A percentile compares a stretch with the other conserved stretches of the same genome.
Evolutionary conservation across 2,113 vertebrate species (phyloP).

Genomic region (Myanophis thanlyinensis): DNA sequence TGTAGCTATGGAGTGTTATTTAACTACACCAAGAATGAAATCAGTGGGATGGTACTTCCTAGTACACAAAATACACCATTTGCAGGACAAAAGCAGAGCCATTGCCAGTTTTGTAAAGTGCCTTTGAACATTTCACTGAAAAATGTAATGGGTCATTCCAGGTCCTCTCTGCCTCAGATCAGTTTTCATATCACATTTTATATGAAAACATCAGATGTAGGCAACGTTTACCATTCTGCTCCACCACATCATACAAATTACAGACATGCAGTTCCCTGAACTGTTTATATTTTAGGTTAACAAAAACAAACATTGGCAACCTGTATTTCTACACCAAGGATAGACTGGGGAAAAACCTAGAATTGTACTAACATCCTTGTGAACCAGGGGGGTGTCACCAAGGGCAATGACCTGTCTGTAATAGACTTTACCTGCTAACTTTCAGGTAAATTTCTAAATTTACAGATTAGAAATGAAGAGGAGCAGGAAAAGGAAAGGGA

Average conservation of each 20-base stretch:
- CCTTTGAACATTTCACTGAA: constrained; percentile 36
- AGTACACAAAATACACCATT: constrained; percentile 27
- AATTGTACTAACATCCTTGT: not conserved
- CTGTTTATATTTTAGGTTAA: not conserved
- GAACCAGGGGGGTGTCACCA: not conserved
- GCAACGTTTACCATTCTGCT: not conserved
- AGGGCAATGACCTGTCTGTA: not conserved
- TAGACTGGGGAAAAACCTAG: not conserved
- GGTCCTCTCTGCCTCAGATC: constrained; percentile 38
- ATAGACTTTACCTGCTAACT: not conserved
- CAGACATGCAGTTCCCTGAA: not conserved
- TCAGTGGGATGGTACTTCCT: constrained; percentile 6
- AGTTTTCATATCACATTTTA: not conserved
- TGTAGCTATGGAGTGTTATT: not conserved
- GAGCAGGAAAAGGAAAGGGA: not conserved
- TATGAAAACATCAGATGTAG: not conserved
- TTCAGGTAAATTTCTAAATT: not conserved
- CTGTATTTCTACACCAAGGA: not conserved
- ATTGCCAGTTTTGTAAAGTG: constrained; percentile 29
- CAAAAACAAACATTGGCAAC: not conserved
- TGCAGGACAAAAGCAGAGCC: constrained; percentile 37
- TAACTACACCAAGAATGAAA: constrained; percentile 2
- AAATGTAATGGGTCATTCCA: constrained; percentile 48
- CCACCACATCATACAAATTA: not conserved
- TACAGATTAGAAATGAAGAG: not conserved